Evolutionary conservation across 2,797 vertebrate genomes (phyloP), one percentile per base, ranked within the genome.

Genomic region (Denticeps clupeoides): DNA sequence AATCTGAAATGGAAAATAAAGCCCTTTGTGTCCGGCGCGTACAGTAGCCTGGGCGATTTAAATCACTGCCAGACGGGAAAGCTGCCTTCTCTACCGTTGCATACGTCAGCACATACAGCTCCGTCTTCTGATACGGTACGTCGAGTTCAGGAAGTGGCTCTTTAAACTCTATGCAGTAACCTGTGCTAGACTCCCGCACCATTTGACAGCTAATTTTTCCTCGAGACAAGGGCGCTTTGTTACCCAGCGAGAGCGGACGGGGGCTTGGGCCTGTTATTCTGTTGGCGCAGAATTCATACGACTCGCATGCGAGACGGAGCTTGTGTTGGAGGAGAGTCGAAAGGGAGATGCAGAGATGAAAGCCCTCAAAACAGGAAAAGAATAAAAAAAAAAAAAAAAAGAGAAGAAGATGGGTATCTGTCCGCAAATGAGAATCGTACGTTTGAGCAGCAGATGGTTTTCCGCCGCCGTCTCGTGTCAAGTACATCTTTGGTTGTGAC

Each of bases 211-310:
- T 26, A 33, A 24, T 1, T 37, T 13, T 18, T 21, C 10, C 33
- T 25, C 7, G n/a, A 58, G 31, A 55, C 58, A 58, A 46, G 15
- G 15, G 11, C 9, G 33, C 42, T 38, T 49, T 52, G 21, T 45
- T 51, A 19, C 28, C 31, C 13, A 33, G 28, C 21, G n/a, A 27
- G 10, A 9, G 35, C 9, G 35, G 12, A 16, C 31, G 33, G 12
- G 12, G 16, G n/a, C n/a, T 18, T 35, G 3, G 18, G 15, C 15
- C 15, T 18, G 27, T 18, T 16, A 18, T 5, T 18, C 18, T 35
- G 35, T 35, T 9, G 3, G 16, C 8, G 5, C 16, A 16, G 8
- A 35, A 35, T 35, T 18, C 8, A 15, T 7, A 9, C 35, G 3
- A 35, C 28, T 25, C 25, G 24, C 25, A 25, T 25, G 7, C 25